These are phyloP conservation scores for Falcaria lacertinaria DNA, from an alignment of 2,888 invertebrate species.

Conservation along the genomic window DNA sequence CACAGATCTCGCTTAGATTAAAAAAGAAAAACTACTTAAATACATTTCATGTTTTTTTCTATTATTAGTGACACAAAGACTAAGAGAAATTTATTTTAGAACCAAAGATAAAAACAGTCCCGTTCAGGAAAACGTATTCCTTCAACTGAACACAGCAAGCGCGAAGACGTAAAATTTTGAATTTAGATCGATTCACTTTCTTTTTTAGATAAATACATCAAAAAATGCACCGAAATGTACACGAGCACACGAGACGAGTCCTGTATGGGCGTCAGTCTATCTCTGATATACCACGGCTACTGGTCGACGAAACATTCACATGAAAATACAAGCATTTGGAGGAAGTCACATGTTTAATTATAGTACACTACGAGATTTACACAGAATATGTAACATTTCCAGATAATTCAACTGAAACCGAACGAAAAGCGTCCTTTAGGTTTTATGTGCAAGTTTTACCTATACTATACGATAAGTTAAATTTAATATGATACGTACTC, in stretches of 20 bases:
- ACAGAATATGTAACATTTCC: conserved; percentile 24
- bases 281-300: conserved; percentile 53
- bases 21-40: neutral
- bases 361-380: conserved; percentile 46
- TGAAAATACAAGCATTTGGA: conserved; percentile 58
- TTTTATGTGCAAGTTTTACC: conserved; percentile 9
- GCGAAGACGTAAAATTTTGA: too few species aligned
- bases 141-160: too few species aligned
- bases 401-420: conserved; percentile 6
- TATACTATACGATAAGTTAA: conserved; percentile 21
- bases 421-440: neutral
- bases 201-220: neutral
- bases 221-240: conserved; percentile 35
- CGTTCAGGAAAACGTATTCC: too few species aligned
- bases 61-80: too few species aligned
- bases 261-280: conserved; percentile 54
- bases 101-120: too few species aligned
- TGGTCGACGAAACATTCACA: conserved; percentile 46
- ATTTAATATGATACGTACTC: conserved; percentile 9
- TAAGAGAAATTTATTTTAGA: too few species aligned
- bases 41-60: too few species aligned
- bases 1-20: neutral
- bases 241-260: conserved; percentile 57
- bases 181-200: neutral
- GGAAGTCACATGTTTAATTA: conserved; percentile 58